A percentile compares a stretch with the other conserved stretches of the same genome.
Conservation (phyloP, 1,140 invertebrate genomes). For the Mizuhopecten yessoensis region DNA sequence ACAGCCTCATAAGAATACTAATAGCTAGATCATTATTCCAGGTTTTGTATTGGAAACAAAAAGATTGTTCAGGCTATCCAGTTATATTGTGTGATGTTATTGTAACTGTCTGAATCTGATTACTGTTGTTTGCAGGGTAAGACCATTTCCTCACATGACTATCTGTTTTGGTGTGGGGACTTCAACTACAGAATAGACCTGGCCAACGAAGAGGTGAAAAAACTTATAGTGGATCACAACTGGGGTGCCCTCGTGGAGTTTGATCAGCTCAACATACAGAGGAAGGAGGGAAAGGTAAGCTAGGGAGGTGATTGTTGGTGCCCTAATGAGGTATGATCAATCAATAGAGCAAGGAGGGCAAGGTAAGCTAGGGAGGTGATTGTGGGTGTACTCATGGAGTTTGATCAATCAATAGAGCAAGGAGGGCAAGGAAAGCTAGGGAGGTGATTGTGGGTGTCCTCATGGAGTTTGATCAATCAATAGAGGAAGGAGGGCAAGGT, state of each 20-base stretch:
- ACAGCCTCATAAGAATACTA: too few relatives aligned
- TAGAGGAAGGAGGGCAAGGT: too few relatives aligned
- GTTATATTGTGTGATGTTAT: too few relatives aligned
- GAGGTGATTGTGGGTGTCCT: too few relatives aligned
- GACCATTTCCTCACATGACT: slow-evolving; percentile 97
- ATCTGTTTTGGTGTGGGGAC: slow-evolving; percentile 99
- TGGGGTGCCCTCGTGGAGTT: slow-evolving; percentile 90
- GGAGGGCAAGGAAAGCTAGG: too few relatives aligned
- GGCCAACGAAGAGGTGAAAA: slow-evolving; percentile 96
- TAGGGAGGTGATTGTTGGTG: not conserved
- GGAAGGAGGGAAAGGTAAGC: slow-evolving; percentile 83
- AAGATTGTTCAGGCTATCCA: too few relatives aligned
- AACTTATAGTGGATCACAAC: slow-evolving; percentile 91
- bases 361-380: not conserved
- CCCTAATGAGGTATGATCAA: not conserved
- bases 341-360: not conserved
- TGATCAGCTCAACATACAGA: slow-evolving; percentile 93
- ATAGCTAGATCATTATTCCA: too few relatives aligned
- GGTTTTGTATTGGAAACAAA: too few relatives aligned
- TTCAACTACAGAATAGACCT: slow-evolving; percentile 99
- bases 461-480: too few relatives aligned
- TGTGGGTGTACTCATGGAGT: not conserved
- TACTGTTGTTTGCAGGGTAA: slow-evolving; percentile 89
- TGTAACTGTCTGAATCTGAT: too few relatives aligned
- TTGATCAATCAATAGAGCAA: not conserved